Evolutionary conservation across 2,888 invertebrate species (phyloP), one percentile per base, ranked within the genome.

Genomic region (Ophion ventricosus): DNA sequence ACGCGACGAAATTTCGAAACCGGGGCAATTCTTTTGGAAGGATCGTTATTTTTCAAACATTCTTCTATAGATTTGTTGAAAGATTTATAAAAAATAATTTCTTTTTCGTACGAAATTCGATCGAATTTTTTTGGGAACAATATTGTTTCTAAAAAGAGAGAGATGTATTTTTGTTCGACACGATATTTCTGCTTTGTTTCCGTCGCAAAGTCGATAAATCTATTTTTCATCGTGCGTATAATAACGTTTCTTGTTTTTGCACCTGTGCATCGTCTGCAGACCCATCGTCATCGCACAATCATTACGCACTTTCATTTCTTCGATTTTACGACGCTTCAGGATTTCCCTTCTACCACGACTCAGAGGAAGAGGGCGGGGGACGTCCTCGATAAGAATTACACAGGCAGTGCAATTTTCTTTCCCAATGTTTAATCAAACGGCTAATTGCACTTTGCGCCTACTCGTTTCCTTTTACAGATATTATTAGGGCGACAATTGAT

Each of bases 231-330:
- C 57, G 64, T n/a, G 56, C 69, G 69, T 54, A n/a, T 54, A 23
- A n/a, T 26, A 17, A 54, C 26, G 54, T 69, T 67, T 66, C 73
- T 78, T 56, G 25, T 81, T 88, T 79, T 85, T 90, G 90, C 90
- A 90, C 90, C 84, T 87, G 87, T 90, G 90, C 90, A 90, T 90
- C 87, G 88, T 89, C 87, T 78, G 82, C 82, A 82, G 64, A 75
- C 72, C 84, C 76, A 74, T 75, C 72, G 66, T 82, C 85, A 43
- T 76, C 75, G 85, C 84, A 85, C 85, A 84, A 78, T 73, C 67
- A 83, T 83, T 77, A 78, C 64, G 83, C 83, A 83, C 83, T 83
- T 74, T 75, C 2, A 80, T 75, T 80, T 29, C 20, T 77, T 64
- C 59, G 26, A 35, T 77, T 80, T 43, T 0, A 57, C 23, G 35